Conservation (phyloP, 2,113 vertebrate genomes). For the Rattus rattus region DNA sequence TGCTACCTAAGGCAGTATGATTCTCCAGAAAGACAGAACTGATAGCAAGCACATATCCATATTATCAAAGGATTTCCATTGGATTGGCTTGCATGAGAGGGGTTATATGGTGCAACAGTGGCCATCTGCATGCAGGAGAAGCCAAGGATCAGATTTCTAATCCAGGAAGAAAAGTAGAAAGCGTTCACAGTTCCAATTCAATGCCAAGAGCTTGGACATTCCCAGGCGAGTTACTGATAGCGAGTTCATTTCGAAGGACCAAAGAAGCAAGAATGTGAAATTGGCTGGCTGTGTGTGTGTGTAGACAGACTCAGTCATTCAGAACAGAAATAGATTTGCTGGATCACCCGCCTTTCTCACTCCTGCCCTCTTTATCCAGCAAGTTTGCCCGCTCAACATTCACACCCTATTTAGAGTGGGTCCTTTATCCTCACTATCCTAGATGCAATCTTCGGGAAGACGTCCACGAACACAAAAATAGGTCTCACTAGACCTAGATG, state of each 20-base stretch:
- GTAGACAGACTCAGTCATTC: not conserved
- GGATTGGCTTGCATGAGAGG: not conserved
- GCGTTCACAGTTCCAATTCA: not conserved
- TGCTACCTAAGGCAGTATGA: no score
- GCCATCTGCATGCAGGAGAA: not conserved
- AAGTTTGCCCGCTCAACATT: not conserved
- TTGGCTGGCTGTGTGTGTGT: not conserved
- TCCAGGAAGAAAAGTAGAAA: not conserved
- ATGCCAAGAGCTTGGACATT: not conserved
- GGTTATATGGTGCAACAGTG: not conserved
- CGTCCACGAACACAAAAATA: not conserved
- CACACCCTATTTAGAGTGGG: not conserved
- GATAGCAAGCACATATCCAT: not conserved
- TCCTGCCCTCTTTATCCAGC: not conserved
- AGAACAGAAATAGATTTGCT: not conserved
- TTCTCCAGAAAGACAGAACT: not conserved
- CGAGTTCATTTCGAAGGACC: not conserved
- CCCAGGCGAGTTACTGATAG: not conserved
- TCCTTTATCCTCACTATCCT: not conserved
- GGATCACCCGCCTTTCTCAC: not conserved
- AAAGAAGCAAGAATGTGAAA: not conserved
- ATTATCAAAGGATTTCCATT: not conserved
- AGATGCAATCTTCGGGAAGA: not conserved
- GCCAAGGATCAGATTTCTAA: not conserved
- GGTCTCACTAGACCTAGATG: not conserved